Conservation (phyloP, 1,140 invertebrate species). For the Drosophila cardini region DNA sequence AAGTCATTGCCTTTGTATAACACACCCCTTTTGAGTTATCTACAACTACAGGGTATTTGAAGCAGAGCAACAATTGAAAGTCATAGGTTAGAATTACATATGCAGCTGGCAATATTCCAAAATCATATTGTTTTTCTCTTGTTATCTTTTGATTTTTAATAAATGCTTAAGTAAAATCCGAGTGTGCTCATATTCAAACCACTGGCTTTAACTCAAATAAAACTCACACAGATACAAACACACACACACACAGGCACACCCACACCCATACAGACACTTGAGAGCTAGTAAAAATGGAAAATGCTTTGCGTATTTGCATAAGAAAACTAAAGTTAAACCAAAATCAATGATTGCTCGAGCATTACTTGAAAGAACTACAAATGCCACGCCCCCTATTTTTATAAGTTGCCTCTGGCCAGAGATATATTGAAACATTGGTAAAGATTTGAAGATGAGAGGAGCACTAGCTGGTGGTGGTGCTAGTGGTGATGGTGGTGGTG, state of each 20-base stretch:
- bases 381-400: conserved; percentile 51
- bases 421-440: conserved; percentile 62
- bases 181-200: conserved; percentile 65
- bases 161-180: conserved; percentile 73
- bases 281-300: conserved; percentile 68
- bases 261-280: conserved; percentile 1
- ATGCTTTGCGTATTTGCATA: conserved; percentile 77
- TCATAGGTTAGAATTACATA: conserved; percentile 26
- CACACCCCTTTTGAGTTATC: not conserved
- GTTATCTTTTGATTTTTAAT: conserved; percentile 58
- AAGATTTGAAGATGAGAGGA: not conserved
- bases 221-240: conserved; percentile 18
- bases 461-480: conserved; percentile 32
- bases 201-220: conserved; percentile 57
- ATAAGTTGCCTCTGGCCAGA: conserved; percentile 20
- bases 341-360: conserved; percentile 78
- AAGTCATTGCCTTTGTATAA: not conserved
- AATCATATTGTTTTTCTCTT: conserved; percentile 22
- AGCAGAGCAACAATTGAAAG: conserved; percentile 27
- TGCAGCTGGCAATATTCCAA: conserved; percentile 19
- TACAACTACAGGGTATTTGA: not conserved
- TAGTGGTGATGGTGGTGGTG: conserved; percentile 10
- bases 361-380: conserved; percentile 60
- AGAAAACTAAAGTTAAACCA: conserved; percentile 79
- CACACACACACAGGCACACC: conserved; percentile 15